These are phyloP conservation scores for Nephrotoma flavescens DNA, from an alignment of 2,888 invertebrate genomes.

Conservation along the genomic window DNA sequence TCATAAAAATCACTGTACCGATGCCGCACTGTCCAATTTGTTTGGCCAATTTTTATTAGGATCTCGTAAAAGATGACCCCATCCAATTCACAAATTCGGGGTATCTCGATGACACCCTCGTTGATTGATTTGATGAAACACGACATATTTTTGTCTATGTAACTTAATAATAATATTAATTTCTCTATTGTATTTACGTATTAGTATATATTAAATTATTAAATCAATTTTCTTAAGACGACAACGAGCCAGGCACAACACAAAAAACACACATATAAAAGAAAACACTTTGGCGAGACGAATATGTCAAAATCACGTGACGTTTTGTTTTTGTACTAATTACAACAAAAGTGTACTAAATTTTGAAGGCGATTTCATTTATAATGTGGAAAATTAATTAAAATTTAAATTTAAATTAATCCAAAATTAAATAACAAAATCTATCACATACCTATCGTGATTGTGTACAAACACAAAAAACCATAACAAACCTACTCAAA, in stretches of 20 bases:
- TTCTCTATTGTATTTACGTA: not conserved
- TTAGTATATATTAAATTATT: not conserved
- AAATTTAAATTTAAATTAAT: not conserved
- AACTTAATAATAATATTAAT: not conserved
- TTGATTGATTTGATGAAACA: constrained; percentile 54
- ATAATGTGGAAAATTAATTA: not conserved
- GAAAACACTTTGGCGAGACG: not conserved
- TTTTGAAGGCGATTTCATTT: not conserved
- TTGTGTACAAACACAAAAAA: not conserved
- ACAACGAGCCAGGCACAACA: not conserved
- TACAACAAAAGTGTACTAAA: not conserved
- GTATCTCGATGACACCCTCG: constrained; percentile 50
- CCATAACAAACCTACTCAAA: not conserved
- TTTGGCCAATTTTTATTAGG: constrained; percentile 44
- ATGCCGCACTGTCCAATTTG: constrained; percentile 70
- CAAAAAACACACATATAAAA: not conserved
- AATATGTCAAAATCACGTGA: not conserved
- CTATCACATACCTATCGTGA: not conserved
- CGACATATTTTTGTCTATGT: constrained; percentile 41
- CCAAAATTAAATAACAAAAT: not conserved
- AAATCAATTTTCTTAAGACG: not conserved
- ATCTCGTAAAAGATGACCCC: constrained; percentile 61
- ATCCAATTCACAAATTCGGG: constrained; percentile 45
- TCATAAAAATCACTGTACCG: constrained; percentile 85
- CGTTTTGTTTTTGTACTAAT: not conserved